phyloP scores from a whole-genome alignment of 1,140 invertebrate genomes.

The Heliothis subflexa region DNA sequence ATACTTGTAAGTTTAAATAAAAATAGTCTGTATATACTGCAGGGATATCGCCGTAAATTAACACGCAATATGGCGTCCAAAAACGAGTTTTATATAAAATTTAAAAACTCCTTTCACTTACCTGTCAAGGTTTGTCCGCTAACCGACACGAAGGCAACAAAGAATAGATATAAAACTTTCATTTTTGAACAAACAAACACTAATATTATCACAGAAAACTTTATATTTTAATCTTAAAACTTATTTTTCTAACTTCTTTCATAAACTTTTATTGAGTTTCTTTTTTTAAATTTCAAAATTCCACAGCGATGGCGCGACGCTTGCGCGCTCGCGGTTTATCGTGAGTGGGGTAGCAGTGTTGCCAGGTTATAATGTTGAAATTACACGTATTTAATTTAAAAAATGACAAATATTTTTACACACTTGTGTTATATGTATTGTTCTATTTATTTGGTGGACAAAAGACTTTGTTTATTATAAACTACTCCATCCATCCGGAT shows the following conservation, averaged over 20 bases:
- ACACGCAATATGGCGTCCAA: slow-evolving; percentile 8
- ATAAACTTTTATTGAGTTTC: neutral
- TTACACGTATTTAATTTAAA: neutral
- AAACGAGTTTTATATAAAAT: slow-evolving; percentile 33
- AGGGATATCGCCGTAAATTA: neutral
- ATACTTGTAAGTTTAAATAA: no score
- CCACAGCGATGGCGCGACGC: slow-evolving; percentile 29
- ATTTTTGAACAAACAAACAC: slow-evolving; percentile 21
- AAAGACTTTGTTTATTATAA: neutral
- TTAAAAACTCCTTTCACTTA: slow-evolving; percentile 71
- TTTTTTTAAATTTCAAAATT: slow-evolving; percentile 13
- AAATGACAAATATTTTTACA: neutral
- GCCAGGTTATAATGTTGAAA: neutral
- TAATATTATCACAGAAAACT: slow-evolving; percentile 18
- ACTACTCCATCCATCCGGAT: no score
- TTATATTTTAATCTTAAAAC: neutral
- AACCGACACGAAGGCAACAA: slow-evolving; percentile 58
- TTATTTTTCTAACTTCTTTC: neutral
- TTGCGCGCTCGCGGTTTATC: slow-evolving; percentile 39
- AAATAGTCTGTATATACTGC: neutral
- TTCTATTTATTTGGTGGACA: neutral
- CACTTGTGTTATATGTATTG: no score
- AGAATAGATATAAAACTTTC: slow-evolving; percentile 59
- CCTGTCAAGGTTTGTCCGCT: slow-evolving; percentile 73
- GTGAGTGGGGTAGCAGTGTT: slow-evolving; percentile 27